Evolutionary conservation across 2,797 vertebrate genomes (phyloP).

Genomic region (Sparus aurata): DNA sequence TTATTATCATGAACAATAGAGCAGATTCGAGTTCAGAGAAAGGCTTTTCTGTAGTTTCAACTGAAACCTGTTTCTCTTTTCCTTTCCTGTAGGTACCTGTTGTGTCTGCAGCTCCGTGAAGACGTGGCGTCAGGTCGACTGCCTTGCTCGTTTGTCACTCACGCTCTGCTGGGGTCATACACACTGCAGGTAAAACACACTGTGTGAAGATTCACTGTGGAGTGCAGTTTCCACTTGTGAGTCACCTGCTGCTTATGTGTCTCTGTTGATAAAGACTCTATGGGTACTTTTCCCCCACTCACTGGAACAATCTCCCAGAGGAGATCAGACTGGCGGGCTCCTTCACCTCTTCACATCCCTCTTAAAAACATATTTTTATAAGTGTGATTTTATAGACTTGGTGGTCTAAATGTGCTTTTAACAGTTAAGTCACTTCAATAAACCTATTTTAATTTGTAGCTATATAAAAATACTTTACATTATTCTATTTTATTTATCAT

Average conservation of each 20-base stretch:
- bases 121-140: slow-evolving; percentile 93
- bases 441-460: too few relatives aligned
- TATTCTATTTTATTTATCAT: too few relatives aligned
- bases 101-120: slow-evolving; percentile 97
- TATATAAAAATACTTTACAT: too few relatives aligned
- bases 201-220: not conserved
- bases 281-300: too few relatives aligned
- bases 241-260: not conserved
- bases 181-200: slow-evolving; percentile 86
- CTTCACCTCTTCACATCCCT: too few relatives aligned
- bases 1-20: slow-evolving; percentile 41
- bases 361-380: too few relatives aligned
- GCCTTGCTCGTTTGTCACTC: slow-evolving; percentile 97
- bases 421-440: too few relatives aligned
- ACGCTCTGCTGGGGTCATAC: slow-evolving; percentile 94
- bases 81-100: slow-evolving; percentile 88
- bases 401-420: too few relatives aligned
- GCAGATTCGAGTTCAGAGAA: slow-evolving; percentile 30
- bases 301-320: too few relatives aligned
- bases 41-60: slow-evolving; percentile 1
- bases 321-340: too few relatives aligned
- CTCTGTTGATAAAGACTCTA: not conserved
- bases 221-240: not conserved
- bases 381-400: too few relatives aligned
- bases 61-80: not conserved